Percentiles rank a stretch among this genome's conserved stretches.
phyloP scores from a whole-genome alignment of 1,140 invertebrate genomes.

The Adoxophyes honmai region DNA sequence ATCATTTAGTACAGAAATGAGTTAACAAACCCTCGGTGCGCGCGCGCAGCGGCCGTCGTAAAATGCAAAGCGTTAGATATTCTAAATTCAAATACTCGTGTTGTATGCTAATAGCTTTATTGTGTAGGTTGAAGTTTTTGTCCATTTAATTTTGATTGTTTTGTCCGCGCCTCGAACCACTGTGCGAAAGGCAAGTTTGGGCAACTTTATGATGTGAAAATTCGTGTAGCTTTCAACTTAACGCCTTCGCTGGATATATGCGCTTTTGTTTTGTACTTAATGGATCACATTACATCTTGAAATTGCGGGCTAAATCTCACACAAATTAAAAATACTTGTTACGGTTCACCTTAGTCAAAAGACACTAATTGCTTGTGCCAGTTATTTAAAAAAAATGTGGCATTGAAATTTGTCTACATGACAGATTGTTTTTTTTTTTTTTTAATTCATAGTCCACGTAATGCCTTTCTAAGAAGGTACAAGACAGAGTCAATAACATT shows the following conservation, averaged over 20 bases:
- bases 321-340: no score
- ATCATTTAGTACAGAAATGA: constrained; percentile 10
- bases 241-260: not conserved
- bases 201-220: constrained; percentile 15
- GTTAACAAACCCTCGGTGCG: constrained; percentile 7
- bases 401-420: not conserved
- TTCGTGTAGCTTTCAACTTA: constrained; percentile 9
- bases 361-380: no score
- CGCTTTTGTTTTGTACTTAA: not conserved
- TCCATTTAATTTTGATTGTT: constrained; percentile 14
- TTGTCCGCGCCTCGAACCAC: constrained; percentile 12
- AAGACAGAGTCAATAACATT: constrained; percentile 24
- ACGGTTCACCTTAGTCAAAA: no score
- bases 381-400: no score
- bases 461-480: not conserved
- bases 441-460: not conserved
- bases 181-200: constrained; percentile 2
- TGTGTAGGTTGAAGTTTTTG: constrained; percentile 1
- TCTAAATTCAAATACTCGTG: not conserved
- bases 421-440: not conserved
- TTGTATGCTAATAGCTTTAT: constrained; percentile 8
- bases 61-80: not conserved
- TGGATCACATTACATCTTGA: not conserved
- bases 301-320: no score
- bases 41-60: constrained; percentile 6